Conservation (phyloP, 2,888 invertebrate genomes). For the Adelphocoris suturalis region DNA sequence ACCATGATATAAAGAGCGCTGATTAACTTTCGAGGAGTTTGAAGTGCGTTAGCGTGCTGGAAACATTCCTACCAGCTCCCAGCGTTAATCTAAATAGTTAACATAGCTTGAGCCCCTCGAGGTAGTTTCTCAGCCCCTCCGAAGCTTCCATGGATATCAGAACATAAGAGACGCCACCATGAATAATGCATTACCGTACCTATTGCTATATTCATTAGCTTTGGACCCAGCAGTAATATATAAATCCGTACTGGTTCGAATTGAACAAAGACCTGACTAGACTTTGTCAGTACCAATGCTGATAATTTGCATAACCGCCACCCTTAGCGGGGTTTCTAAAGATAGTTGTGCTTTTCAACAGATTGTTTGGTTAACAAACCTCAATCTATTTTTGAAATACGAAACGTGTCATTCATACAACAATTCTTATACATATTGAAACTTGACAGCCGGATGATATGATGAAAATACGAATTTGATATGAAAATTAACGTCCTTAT, state of each 20-base stretch:
- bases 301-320: background rate
- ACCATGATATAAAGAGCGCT: background rate
- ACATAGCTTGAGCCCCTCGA: conserved; percentile 20
- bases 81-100: conserved; percentile 62
- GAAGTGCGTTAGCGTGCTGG: conserved; percentile 32
- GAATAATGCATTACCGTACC: conserved; percentile 45
- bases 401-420: no score
- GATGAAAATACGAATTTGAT: no score
- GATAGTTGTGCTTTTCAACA: no score
- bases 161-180: conserved; percentile 33
- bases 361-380: no score
- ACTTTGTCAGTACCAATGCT: background rate
- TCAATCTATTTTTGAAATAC: no score
- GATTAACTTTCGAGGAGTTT: conserved; percentile 40
- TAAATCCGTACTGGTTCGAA: conserved; percentile 25
- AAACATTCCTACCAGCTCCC: conserved; percentile 58
- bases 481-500: no score
- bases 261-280: background rate
- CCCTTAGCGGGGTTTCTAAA: no score
- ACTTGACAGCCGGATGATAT: no score
- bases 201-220: conserved; percentile 67
- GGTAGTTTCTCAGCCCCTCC: conserved; percentile 4
- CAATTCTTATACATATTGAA: no score
- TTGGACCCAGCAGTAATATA: conserved; percentile 49
- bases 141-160: conserved; percentile 41